phyloP scores from a whole-genome alignment of 1,140 invertebrate species.

The Bombus terrestris region DNA sequence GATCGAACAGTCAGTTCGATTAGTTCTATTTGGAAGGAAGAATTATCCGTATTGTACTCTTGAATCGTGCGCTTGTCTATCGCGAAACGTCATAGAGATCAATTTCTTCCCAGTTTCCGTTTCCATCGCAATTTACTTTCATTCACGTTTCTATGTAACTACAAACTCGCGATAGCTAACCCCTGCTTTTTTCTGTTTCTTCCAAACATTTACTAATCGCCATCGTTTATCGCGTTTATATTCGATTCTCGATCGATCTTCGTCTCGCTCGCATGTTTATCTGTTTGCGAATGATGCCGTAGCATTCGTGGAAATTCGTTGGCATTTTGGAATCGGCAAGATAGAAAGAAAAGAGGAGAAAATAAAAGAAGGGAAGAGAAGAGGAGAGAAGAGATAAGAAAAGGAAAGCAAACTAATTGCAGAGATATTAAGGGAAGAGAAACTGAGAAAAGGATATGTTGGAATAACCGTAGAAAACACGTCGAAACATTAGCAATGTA shows the following conservation, averaged over 20 bases:
- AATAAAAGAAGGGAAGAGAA: background rate
- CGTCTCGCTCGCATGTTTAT: no score
- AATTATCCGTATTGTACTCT: background rate
- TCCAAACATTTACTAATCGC: no score
- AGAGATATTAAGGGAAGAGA: background rate
- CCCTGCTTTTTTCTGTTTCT: no score
- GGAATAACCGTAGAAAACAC: background rate
- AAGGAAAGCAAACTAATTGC: background rate
- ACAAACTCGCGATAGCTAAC: no score
- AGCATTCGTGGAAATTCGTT: no score
- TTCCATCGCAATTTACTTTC: background rate
- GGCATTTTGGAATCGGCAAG: no score
- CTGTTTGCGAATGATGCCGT: no score
- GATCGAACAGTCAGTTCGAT: no score
- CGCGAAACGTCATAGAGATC: background rate
- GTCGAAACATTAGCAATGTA: constrained; percentile 2
- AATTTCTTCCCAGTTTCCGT: background rate
- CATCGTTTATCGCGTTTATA: no score
- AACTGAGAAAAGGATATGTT: background rate
- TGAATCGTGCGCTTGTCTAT: background rate
- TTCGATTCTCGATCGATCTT: no score
- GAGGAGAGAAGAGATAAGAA: background rate
- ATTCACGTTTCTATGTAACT: background rate
- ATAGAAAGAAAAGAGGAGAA: background rate
- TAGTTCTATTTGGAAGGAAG: background rate